These are phyloP conservation scores for Pseudomyrmex flavicornis DNA, from an alignment of 1,140 invertebrate species.

Conservation along the genomic window DNA sequence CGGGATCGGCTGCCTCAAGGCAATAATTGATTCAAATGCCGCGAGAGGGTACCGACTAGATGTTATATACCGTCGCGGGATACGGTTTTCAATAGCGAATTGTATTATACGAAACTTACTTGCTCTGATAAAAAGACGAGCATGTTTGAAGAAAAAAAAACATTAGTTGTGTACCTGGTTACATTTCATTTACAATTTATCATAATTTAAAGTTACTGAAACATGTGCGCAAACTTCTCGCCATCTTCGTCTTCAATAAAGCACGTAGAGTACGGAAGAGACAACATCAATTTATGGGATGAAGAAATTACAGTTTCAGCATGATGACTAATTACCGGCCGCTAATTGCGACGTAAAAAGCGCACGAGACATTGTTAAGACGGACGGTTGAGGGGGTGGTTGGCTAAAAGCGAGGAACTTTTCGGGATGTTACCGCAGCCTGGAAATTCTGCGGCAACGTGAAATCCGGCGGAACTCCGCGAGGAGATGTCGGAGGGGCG, in stretches of 20 bases:
- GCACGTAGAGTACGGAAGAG: neutral
- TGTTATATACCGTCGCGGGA: constrained; percentile 18
- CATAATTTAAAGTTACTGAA: neutral
- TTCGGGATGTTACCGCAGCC: constrained; percentile 21
- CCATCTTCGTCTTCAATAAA: neutral
- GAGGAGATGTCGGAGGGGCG: constrained; percentile 2
- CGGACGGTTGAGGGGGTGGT: constrained; percentile 18
- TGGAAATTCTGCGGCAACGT: constrained; percentile 44
- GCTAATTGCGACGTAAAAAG: constrained; percentile 56
- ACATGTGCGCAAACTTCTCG: neutral
- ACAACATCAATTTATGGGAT: constrained; percentile 28
- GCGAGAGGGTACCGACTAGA: constrained; percentile 69
- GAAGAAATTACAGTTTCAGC: constrained; percentile 41
- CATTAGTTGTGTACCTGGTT: too few species aligned
- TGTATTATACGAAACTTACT: neutral
- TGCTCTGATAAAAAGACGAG: neutral
- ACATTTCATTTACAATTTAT: neutral
- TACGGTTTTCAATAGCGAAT: constrained; percentile 11
- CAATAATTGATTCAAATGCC: constrained; percentile 83
- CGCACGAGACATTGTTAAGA: constrained; percentile 52
- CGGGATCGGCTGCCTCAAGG: constrained; percentile 73
- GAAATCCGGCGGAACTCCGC: constrained; percentile 24
- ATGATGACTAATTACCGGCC: constrained; percentile 48
- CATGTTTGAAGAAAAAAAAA: neutral
- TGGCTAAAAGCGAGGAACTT: constrained; percentile 43